Evolutionary conservation across 2,888 invertebrate species (phyloP).

Genomic region (Amphimallon solstitiale): DNA sequence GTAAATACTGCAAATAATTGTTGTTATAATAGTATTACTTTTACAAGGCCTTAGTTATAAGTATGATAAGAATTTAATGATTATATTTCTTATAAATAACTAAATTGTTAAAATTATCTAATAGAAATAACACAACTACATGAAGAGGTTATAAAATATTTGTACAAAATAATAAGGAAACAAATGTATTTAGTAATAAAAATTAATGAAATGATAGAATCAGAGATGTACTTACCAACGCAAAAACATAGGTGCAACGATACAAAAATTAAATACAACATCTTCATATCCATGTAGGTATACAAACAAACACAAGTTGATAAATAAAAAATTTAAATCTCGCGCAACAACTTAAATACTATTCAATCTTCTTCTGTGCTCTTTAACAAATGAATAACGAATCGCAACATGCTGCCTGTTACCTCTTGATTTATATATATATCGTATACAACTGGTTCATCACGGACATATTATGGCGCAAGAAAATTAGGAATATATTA

Average conservation of each 20-base stretch:
- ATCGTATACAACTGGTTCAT: neutral
- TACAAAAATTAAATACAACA: neutral
- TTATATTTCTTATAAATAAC: too few relatives aligned
- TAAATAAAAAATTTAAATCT: conserved; percentile 13
- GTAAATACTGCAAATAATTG: too few relatives aligned
- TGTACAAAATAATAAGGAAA: too few relatives aligned
- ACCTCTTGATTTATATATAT: neutral
- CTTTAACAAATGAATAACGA: conserved; percentile 18
- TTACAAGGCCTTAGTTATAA: too few relatives aligned
- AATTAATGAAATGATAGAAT: neutral
- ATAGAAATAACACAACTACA: too few relatives aligned
- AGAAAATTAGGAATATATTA: too few relatives aligned
- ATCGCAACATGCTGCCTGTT: conserved; percentile 2
- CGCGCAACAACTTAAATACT: conserved; percentile 20
- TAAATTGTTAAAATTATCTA: too few relatives aligned
- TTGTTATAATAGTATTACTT: too few relatives aligned
- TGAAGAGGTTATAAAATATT: too few relatives aligned
- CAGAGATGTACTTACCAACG: conserved; percentile 7
- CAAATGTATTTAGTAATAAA: too few relatives aligned
- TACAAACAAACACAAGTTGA: conserved; percentile 6
- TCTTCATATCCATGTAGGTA: conserved; percentile 5
- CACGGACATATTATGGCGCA: too few relatives aligned
- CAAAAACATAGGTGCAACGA: neutral
- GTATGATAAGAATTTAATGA: too few relatives aligned
- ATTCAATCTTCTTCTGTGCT: conserved; percentile 1